Evolutionary conservation across 92 coral and sea anemone species (phyloP).

Genomic region (Porites evermanni): DNA sequence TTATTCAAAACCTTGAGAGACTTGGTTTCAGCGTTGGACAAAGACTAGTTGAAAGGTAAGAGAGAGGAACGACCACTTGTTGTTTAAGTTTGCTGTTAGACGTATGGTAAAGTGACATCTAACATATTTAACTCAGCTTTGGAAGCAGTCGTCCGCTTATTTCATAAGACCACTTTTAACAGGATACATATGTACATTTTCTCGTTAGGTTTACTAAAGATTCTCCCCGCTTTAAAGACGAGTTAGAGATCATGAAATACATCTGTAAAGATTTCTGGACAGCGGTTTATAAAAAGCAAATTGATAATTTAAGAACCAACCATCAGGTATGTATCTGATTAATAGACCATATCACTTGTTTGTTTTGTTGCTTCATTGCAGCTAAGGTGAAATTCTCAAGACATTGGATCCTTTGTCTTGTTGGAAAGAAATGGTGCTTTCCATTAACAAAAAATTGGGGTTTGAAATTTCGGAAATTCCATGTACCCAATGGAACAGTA

Average conservation of each 20-base stretch:
- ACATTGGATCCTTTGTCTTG: no score
- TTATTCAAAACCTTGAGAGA: constrained; percentile 84
- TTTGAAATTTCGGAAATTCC: no score
- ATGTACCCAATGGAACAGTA: no score
- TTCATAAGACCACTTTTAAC: no score
- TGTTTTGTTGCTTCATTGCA: no score
- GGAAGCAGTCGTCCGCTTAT: no score
- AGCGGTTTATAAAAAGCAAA: constrained; percentile 91
- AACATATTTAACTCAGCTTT: no score
- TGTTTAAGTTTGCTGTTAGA: neutral
- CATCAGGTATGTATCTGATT: constrained; percentile 78
- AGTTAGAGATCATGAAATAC: constrained; percentile 96
- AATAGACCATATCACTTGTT: no score
- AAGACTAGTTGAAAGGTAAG: constrained; percentile 92
- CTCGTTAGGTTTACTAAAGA: constrained; percentile 89
- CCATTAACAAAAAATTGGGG: no score
- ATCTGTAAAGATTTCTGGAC: constrained; percentile 99
- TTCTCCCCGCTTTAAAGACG: constrained; percentile 97
- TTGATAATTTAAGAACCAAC: constrained; percentile 93
- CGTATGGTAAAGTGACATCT: neutral
- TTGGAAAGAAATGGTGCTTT: no score
- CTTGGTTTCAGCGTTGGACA: constrained; percentile 98
- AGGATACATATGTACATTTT: no score
- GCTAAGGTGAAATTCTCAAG: no score
- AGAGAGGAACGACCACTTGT: neutral